These are phyloP conservation scores for Sebastes itinus DNA, from an alignment of 2,797 vertebrate species.

Conservation along the genomic window DNA sequence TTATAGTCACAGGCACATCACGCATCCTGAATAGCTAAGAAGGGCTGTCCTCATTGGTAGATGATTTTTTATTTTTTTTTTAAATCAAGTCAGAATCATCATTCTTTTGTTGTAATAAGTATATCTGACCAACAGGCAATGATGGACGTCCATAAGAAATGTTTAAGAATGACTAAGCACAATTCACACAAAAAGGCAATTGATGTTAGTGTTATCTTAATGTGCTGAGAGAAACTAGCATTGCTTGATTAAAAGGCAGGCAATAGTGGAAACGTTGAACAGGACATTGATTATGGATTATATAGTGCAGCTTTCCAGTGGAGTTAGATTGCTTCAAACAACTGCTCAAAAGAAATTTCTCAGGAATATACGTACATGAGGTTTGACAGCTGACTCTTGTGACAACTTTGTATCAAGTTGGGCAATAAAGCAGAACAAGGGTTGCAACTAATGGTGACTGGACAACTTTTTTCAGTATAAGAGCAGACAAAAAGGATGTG, in stretches of 20 bases:
- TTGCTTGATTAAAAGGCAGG: conserved; percentile 26
- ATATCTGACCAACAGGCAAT: conserved; percentile 39
- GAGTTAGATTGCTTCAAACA: conserved; percentile 20
- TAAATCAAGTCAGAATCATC: conserved; percentile 14
- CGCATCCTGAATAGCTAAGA: conserved; percentile 59
- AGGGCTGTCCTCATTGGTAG: conserved; percentile 38
- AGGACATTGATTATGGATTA: conserved; percentile 19
- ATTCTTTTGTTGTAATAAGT: conserved; percentile 5
- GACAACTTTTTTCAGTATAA: conserved; percentile 21
- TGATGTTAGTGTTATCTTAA: conserved; percentile 9
- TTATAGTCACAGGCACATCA: conserved; percentile 78
- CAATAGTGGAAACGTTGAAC: conserved; percentile 15
- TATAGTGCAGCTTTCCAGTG: conserved; percentile 24
- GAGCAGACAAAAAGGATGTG: conserved; percentile 26
- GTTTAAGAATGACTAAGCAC: conserved; percentile 27
- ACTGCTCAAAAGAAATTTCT: conserved; percentile 16
- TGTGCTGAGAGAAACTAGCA: conserved; percentile 8
- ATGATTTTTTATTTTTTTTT: neutral
- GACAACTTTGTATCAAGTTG: conserved; percentile 29
- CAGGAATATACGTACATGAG: neutral
- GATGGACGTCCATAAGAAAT: conserved; percentile 13
- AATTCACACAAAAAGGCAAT: conserved; percentile 25
- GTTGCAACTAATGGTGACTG: conserved; percentile 4
- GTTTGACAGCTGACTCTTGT: conserved; percentile 7
- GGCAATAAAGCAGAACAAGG: conserved; percentile 28